These are phyloP conservation scores for Cistogaster globosa DNA, from an alignment of 2,888 invertebrate genomes.

Conservation along the genomic window DNA sequence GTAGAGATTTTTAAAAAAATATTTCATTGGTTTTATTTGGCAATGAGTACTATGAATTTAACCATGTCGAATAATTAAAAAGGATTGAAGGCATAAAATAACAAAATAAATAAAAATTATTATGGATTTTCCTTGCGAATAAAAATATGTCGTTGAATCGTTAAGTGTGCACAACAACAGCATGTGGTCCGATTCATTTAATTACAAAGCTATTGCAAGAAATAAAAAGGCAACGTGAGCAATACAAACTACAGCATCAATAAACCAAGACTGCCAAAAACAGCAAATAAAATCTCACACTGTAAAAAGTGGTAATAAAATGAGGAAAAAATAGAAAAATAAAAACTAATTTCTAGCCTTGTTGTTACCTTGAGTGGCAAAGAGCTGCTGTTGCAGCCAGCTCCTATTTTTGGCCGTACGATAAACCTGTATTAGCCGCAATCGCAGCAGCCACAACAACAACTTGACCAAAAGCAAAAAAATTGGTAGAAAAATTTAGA, in stretches of 20 bases:
- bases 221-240: conserved; percentile 24
- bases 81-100: conserved; percentile 46
- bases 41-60: conserved; percentile 3
- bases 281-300: conserved; percentile 47
- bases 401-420: conserved; percentile 17
- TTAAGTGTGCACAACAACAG: conserved; percentile 77
- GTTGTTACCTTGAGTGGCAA: conserved; percentile 55
- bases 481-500: conserved; percentile 19
- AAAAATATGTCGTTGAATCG: conserved; percentile 77
- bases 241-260: conserved; percentile 37
- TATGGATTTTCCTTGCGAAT: conserved; percentile 33
- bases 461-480: conserved; percentile 57
- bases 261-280: conserved; percentile 37
- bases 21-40: conserved; percentile 37
- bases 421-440: conserved; percentile 30
- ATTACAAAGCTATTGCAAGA: conserved; percentile 74
- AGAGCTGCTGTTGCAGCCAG: conserved; percentile 30
- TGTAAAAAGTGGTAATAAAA: conserved; percentile 63
- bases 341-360: conserved; percentile 54
- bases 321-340: conserved; percentile 21
- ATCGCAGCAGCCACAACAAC: conserved; percentile 22
- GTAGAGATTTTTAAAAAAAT: neutral
- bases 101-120: conserved; percentile 29
- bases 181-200: conserved; percentile 78
- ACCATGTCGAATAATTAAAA: conserved; percentile 40